Evolutionary conservation across 2,888 invertebrate species (phyloP), one percentile per base, ranked within the genome.

Genomic region (Achlya flavicornis): DNA sequence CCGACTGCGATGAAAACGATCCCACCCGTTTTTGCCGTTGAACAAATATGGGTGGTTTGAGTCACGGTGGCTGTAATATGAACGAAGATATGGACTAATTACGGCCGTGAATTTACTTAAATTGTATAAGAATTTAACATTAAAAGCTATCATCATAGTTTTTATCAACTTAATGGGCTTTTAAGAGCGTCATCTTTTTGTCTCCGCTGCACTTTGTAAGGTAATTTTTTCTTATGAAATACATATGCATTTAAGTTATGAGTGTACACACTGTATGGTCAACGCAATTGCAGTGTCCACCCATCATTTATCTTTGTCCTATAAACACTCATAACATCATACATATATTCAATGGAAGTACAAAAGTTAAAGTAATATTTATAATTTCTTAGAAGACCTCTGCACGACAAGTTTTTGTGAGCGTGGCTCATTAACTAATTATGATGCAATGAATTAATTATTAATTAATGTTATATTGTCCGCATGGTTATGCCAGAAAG

Each of bases 41-140:
- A 66, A 69, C 77, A 72, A 75, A 79, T 79, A 81, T 73, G 77
- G 81, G 62, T 63, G 63, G 64, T 68, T 73, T 75, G 70, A 75
- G 72, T 72, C 76, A 69, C 68, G 66, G 64, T 60, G 16, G 66
- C 62, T 68, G 68, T 67, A 71, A 69, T 69, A 26, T 64, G 11
- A 61, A 64, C 61, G 64, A 65, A 69, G 64, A 65, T 72, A 74
- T 72, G 71, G 63, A 64, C 63, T 79, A 75, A 79, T 78, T 80
- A 72, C 48, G 64, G 58, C 63, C 62, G 69, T 68, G 70, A 74
- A 74, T 79, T 75, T 77, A 78, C 76, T 76, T 74, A 71, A 75
- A 75, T 76, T 72, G 75, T 68, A 64, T 68, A 73, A 69, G 74
- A 71, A 71, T 75, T 62, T 69, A 66, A 71, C 73, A 70, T 77